Evolutionary conservation across 1,140 invertebrate species (phyloP).

Genomic region (Homarus americanus): DNA sequence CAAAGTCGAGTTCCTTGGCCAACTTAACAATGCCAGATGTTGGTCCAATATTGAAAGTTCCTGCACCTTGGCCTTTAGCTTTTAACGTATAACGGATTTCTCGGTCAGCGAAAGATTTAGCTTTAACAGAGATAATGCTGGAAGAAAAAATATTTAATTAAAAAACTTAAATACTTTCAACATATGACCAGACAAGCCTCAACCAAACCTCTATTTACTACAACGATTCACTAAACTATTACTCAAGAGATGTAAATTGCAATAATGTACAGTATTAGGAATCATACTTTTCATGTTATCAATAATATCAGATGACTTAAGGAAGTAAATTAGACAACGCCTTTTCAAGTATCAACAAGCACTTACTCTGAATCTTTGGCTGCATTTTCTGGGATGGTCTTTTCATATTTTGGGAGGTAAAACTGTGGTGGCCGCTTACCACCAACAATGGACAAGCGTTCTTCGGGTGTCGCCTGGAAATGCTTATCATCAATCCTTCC

Average conservation of each 20-base stretch:
- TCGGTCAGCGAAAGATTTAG: slow-evolving; percentile 96
- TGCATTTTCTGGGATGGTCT: slow-evolving; percentile 96
- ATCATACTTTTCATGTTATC: too few species aligned
- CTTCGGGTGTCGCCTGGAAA: slow-evolving; percentile 94
- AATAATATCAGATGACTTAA: too few species aligned
- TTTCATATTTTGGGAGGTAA: slow-evolving; percentile 94
- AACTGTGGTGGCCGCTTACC: slow-evolving; percentile 96
- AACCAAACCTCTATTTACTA: too few species aligned
- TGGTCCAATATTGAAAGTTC: slow-evolving; percentile 96
- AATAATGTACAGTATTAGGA: too few species aligned
- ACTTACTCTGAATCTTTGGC: slow-evolving; percentile 97
- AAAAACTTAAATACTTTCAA: too few species aligned
- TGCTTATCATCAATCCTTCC: slow-evolving; percentile 91
- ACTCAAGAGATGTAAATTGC: too few species aligned
- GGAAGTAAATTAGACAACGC: too few species aligned
- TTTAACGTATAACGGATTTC: slow-evolving; percentile 96
- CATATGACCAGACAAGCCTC: too few species aligned
- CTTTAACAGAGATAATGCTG: slow-evolving; percentile 97
- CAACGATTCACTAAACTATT: too few species aligned
- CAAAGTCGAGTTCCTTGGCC: slow-evolving; percentile 96
- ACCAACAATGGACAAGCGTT: slow-evolving; percentile 93
- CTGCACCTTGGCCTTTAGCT: slow-evolving; percentile 94
- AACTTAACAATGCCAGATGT: slow-evolving; percentile 95
- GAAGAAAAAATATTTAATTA: slow-evolving; percentile 23
- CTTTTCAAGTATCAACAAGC: too few species aligned